Conservation (phyloP, 2,797 vertebrate genomes). For the Lates japonicus region DNA sequence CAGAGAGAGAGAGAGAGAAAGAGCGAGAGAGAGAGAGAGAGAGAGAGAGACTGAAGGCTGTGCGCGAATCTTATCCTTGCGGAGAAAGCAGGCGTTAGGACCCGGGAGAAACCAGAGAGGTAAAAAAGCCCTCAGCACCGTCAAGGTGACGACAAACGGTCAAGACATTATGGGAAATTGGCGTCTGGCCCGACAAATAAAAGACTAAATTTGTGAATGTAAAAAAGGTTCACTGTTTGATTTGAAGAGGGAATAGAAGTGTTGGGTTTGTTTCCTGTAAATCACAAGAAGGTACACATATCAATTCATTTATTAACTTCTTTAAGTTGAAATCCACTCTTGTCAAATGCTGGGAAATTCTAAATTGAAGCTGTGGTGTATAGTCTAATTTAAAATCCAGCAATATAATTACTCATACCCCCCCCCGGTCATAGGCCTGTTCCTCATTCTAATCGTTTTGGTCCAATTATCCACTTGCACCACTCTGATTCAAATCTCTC, state of each 20-base stretch:
- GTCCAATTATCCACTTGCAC: too few species aligned
- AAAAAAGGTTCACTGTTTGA: too few species aligned
- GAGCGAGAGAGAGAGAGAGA: not conserved
- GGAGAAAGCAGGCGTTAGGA: slow-evolving; percentile 57
- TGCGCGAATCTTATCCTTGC: slow-evolving; percentile 35
- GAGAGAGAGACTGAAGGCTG: not conserved
- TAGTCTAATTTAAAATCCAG: too few species aligned
- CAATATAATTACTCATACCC: too few species aligned
- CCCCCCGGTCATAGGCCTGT: not conserved
- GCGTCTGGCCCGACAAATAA: slow-evolving; percentile 26
- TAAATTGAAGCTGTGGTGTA: too few species aligned
- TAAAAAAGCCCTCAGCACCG: not conserved
- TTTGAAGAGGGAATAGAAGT: too few species aligned
- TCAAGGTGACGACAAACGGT: slow-evolving; percentile 6
- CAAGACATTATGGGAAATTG: not conserved
- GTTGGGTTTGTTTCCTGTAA: too few species aligned
- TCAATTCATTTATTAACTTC: too few species aligned
- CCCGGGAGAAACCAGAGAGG: slow-evolving; percentile 43
- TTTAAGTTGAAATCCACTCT: too few species aligned
- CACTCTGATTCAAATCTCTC: too few species aligned
- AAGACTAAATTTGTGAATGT: not conserved
- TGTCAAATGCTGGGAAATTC: too few species aligned
- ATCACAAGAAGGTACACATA: too few species aligned
- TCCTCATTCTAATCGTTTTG: not conserved
- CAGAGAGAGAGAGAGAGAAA: not conserved